Base-by-base conservation (phyloP, 2,888 invertebrate species). In the Ptilodon capucinus region DNA sequence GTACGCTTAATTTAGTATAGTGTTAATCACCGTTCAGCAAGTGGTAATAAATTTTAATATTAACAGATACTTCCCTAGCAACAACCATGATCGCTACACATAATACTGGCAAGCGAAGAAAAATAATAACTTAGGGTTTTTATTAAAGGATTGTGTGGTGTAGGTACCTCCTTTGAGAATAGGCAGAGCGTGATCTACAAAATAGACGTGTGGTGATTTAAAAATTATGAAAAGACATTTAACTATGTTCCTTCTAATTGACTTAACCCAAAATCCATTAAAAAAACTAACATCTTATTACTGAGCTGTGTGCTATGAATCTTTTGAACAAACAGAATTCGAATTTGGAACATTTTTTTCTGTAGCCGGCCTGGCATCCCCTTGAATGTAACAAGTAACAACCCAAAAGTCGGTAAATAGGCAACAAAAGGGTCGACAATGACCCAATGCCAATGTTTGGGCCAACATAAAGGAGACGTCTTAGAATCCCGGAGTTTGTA, bases 371-470 rank as follows among this genome's bases (percentile, higher is more conserved):
- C 61, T 71, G 68, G 68, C 74, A 70, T 64, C 60, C 81, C 84
- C 80, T 82, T 83, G 75, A 81, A 68, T 74, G 76, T 76, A 78
- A 76, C 80, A 82, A 78, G 76, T 76, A 78, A 76, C 80, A 82
- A 78, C 86, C 89, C 86, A 83, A 89, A 86, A 89, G 88, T 90
- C 85, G 88, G 89, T 89, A 90, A 90, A 90, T 84, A 86, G 77
- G 51, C 68, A 74, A 91, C 90, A 91, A 91, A 83, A 77, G 84
- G 64, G 51, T 55, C 61, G 61, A 91, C 90, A 90, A 91, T 86
- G 57, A 73, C 55, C 81, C 80, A 84, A 87, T 86, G 83, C 87
- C 90, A 82, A 90, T 90, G 90, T 91, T 90, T 90, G 86, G 86
- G 72, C 78, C 76, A 80, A 84, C 81, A 89, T 86, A 89, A 90